These are phyloP conservation scores for Spodoptera exigua DNA, from an alignment of 2,888 invertebrate genomes.

Conservation along the genomic window DNA sequence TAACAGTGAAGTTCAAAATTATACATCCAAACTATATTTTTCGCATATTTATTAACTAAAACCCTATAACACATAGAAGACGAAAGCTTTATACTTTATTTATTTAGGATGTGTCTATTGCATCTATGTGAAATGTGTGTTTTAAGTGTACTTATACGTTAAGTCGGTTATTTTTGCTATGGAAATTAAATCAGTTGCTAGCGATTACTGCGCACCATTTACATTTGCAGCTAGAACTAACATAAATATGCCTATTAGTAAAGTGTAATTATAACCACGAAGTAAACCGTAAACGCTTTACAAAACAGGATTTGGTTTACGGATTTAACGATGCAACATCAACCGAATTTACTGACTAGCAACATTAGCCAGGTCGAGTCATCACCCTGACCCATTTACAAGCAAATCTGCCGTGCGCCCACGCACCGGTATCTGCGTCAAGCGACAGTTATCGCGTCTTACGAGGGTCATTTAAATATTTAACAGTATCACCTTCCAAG, in stretches of 20 bases:
- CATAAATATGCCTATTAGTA: conserved; percentile 29
- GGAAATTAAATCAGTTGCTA: conserved; percentile 22
- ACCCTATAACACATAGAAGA: no score
- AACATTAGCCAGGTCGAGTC: conserved; percentile 63
- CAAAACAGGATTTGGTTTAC: conserved; percentile 47
- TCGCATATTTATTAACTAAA: no score
- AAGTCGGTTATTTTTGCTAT: conserved; percentile 3
- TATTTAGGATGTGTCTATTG: no score
- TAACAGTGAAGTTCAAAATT: conserved; percentile 26
- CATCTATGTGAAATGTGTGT: no score
- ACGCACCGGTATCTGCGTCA: conserved; percentile 76
- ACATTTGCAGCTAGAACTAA: conserved; percentile 23
- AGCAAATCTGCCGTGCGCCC: conserved; percentile 80
- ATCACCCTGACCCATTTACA: conserved; percentile 84
- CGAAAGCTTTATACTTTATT: no score
- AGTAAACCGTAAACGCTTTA: conserved; percentile 29
- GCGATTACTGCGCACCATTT: conserved; percentile 24
- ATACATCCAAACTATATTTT: neutral
- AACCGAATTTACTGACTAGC: conserved; percentile 48
- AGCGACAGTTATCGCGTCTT: conserved; percentile 66
- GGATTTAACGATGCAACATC: conserved; percentile 48
- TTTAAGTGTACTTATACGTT: no score
- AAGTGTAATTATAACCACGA: conserved; percentile 37
- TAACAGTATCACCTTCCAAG: conserved; percentile 64
- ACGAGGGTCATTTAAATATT: conserved; percentile 58